Percentiles rank a stretch among this genome's conserved stretches.
These are phyloP conservation scores for Tetragonula carbonaria DNA, from an alignment of 2,888 invertebrate species.

Conservation along the genomic window DNA sequence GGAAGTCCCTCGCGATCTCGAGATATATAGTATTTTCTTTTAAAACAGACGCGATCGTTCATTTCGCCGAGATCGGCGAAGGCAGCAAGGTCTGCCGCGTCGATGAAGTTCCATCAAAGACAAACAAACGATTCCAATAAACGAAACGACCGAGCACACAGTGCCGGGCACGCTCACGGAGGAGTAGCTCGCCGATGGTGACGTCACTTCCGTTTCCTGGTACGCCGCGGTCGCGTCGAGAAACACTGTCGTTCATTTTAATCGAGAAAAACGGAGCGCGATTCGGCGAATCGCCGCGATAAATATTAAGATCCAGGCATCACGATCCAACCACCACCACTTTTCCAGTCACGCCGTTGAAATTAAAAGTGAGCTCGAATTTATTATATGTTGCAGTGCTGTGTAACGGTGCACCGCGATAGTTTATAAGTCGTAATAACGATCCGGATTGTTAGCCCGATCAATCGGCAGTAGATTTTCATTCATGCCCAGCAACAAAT, in stretches of 20 bases:
- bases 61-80: neutral
- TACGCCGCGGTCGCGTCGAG: conserved; percentile 60
- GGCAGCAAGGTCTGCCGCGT: conserved; percentile 32
- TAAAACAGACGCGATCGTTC: neutral
- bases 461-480: neutral
- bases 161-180: conserved; percentile 61
- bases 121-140: conserved; percentile 80
- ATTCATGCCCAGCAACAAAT: too few species aligned
- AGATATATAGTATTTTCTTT: neutral
- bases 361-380: conserved; percentile 39
- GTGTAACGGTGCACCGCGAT: neutral
- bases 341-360: conserved; percentile 32
- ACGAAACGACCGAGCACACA: conserved; percentile 72
- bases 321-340: neutral
- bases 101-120: conserved; percentile 53
- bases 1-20: neutral
- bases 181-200: conserved; percentile 65
- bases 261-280: conserved; percentile 67
- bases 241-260: conserved; percentile 77
- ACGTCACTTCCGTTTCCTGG: conserved; percentile 82
- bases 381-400: neutral
- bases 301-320: conserved; percentile 26
- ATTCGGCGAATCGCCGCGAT: conserved; percentile 48
- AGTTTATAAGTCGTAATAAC: conserved; percentile 15
- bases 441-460: neutral